Conservation (phyloP, 2,888 invertebrate genomes). For the Prostheceraeus crozeri region DNA sequence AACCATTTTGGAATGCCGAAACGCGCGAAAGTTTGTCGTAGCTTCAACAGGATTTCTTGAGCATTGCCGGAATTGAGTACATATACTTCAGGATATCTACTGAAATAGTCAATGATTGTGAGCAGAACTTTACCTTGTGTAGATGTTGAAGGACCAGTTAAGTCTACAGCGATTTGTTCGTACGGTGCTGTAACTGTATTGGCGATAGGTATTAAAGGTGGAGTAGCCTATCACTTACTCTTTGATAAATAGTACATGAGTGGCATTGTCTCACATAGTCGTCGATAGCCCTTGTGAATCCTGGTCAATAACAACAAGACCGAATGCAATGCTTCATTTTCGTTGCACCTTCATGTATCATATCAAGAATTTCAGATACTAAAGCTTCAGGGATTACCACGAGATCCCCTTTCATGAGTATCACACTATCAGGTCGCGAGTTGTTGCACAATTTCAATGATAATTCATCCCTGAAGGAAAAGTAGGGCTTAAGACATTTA, state of each 20-base stretch:
- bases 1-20: conserved; percentile 5
- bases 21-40: conserved; percentile 8
- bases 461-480: conserved; percentile 17
- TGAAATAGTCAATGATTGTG: conserved; percentile 12
- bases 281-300: conserved; percentile 15
- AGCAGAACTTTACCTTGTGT: conserved; percentile 13
- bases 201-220: conserved; percentile 23
- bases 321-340: conserved; percentile 15
- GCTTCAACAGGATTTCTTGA: conserved; percentile 11
- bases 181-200: not conserved
- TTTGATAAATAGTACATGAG: conserved; percentile 26
- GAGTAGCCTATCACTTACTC: conserved; percentile 24
- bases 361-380: conserved; percentile 17
- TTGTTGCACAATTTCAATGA: conserved; percentile 20
- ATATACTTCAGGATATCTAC: conserved; percentile 18
- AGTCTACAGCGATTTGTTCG: conserved; percentile 15
- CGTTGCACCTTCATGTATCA: conserved; percentile 24
- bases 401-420: conserved; percentile 26
- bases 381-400: conserved; percentile 18
- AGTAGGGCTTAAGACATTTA: conserved; percentile 9
- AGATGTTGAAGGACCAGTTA: conserved; percentile 20
- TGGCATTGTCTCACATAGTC: conserved; percentile 18
- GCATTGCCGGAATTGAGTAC: conserved; percentile 17
- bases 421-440: conserved; percentile 13
- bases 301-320: conserved; percentile 16